Conservation (phyloP, 1,140 invertebrate species). For the Olivierus martensii region DNA sequence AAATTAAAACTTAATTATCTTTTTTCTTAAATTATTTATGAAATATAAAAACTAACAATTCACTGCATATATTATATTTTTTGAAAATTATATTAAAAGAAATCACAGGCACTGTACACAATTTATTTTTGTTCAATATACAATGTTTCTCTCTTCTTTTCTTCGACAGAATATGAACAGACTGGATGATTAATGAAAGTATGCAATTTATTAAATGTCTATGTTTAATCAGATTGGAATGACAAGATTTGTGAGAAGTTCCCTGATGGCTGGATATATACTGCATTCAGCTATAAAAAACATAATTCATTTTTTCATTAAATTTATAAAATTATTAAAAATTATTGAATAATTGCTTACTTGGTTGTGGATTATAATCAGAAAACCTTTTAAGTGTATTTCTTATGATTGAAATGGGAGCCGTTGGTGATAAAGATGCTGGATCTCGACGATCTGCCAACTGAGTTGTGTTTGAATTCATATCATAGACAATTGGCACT, state of each 20-base stretch:
- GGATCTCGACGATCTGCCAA: conserved; percentile 48
- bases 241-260: conserved; percentile 59
- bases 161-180: too few relatives aligned
- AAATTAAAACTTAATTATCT: too few relatives aligned
- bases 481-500: conserved; percentile 76
- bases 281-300: conserved; percentile 49
- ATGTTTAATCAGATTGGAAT: conserved; percentile 21
- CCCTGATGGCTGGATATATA: conserved; percentile 71
- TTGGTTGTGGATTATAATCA: conserved; percentile 46
- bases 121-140: too few relatives aligned
- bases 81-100: too few relatives aligned
- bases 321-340: conserved; percentile 1
- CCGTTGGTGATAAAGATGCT: conserved; percentile 20
- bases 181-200: too few relatives aligned
- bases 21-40: too few relatives aligned
- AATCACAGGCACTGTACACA: too few relatives aligned
- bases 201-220: too few relatives aligned
- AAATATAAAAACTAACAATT: too few relatives aligned
- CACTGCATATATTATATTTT: too few relatives aligned
- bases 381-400: conserved; percentile 53
- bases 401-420: conserved; percentile 39
- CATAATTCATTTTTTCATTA: neutral
- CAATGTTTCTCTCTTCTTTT: too few relatives aligned
- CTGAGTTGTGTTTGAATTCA: conserved; percentile 66
- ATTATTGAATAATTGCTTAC: conserved; percentile 11